These are phyloP conservation scores for Camarhynchus parvulus DNA, from an alignment of 2,113 vertebrate species.

Conservation along the genomic window DNA sequence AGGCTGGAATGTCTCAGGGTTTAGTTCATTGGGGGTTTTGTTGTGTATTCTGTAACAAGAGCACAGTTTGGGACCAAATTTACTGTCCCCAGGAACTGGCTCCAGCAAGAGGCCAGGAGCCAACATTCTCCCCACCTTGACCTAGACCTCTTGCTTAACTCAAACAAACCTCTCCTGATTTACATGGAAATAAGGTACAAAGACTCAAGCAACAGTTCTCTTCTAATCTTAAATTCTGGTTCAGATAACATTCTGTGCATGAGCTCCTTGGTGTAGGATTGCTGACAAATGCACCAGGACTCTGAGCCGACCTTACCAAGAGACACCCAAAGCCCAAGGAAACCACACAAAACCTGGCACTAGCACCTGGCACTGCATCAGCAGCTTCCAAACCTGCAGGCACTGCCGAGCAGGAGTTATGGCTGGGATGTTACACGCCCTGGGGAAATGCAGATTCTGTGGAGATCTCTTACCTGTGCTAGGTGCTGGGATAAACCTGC, in stretches of 20 bases:
- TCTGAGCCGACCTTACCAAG: neutral
- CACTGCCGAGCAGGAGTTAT: neutral
- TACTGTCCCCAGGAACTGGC: neutral
- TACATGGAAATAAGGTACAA: neutral
- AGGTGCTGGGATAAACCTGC: neutral
- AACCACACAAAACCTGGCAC: neutral
- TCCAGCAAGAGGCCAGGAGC: neutral
- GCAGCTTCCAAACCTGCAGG: neutral
- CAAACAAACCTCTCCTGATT: neutral
- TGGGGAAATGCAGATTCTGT: neutral
- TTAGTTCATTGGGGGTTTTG: neutral
- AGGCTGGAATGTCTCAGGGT: neutral
- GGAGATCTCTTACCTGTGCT: constrained; percentile 34
- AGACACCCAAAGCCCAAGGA: neutral
- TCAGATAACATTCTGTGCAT: neutral
- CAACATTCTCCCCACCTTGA: neutral
- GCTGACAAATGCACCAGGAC: neutral
- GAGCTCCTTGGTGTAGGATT: neutral
- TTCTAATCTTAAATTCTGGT: neutral
- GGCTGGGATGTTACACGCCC: neutral
- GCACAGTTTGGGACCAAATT: neutral
- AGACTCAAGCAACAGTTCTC: neutral
- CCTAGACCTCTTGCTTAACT: neutral
- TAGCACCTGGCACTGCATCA: neutral
- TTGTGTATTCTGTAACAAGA: neutral